Conservation (phyloP, 2,888 invertebrate species). For the Ochropleura leucogaster region DNA sequence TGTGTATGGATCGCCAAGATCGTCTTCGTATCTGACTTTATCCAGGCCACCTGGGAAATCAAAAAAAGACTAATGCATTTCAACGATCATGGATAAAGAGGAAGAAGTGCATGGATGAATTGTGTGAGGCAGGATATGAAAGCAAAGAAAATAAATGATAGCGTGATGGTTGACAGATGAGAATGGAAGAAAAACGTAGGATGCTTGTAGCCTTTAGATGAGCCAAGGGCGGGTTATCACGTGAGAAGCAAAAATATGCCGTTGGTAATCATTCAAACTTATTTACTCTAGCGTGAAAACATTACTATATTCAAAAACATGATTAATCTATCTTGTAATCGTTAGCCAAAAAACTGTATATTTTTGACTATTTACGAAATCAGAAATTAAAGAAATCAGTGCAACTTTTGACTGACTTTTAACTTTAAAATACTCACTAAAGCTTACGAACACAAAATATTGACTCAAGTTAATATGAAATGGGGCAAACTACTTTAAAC, state of each 20-base stretch:
- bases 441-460: slow-evolving; percentile 32
- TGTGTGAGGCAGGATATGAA: background rate
- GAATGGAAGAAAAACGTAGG: background rate
- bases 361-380: background rate
- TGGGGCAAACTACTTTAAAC: slow-evolving; percentile 48
- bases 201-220: background rate
- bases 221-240: background rate
- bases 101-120: background rate
- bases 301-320: too few species aligned
- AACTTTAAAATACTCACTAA: slow-evolving; percentile 1
- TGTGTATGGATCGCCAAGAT: slow-evolving; percentile 97
- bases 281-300: too few species aligned
- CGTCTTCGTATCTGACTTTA: slow-evolving; percentile 97
- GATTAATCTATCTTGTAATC: too few species aligned
- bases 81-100: background rate
- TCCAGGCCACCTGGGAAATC: slow-evolving; percentile 95
- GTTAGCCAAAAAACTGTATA: background rate
- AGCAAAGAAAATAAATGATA: background rate
- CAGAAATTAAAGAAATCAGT: background rate
- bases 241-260: background rate
- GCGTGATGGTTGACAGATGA: background rate
- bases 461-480: slow-evolving; percentile 46
- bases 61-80: background rate
- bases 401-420: background rate
- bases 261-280: background rate